These are phyloP conservation scores for Thunnus thynnus DNA, from an alignment of 2,113 vertebrate species.

Conservation along the genomic window DNA sequence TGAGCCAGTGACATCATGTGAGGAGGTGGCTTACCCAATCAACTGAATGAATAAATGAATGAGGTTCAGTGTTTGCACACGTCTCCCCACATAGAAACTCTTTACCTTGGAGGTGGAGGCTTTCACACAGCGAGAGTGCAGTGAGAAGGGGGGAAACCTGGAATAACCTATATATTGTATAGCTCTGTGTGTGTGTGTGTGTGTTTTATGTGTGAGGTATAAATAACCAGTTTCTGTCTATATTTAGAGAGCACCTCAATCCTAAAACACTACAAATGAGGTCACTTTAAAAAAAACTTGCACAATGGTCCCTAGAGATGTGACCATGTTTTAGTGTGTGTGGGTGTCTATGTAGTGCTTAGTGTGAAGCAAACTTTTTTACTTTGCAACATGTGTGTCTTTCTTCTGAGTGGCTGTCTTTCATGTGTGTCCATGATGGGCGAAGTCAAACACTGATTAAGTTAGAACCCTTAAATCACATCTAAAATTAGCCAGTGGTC, in stretches of 20 bases:
- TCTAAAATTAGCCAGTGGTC: slow-evolving; percentile 66
- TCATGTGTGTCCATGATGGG: neutral
- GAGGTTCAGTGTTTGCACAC: slow-evolving; percentile 33
- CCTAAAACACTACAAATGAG: slow-evolving; percentile 24
- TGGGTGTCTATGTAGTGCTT: neutral
- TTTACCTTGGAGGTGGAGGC: slow-evolving; percentile 47
- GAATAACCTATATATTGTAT: slow-evolving; percentile 15
- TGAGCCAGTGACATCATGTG: slow-evolving; percentile 68
- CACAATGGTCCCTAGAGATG: slow-evolving; percentile 1
- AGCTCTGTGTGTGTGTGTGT: neutral
- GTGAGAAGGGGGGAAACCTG: neutral
- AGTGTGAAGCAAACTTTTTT: neutral
- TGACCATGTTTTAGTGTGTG: neutral
- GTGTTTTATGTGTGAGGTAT: neutral
- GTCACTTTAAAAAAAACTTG: slow-evolving; percentile 3
- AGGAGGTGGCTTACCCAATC: slow-evolving; percentile 60
- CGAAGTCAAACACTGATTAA: slow-evolving; percentile 37
- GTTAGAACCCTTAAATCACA: slow-evolving; percentile 35
- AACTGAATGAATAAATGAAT: slow-evolving; percentile 49
- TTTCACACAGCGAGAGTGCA: slow-evolving; percentile 21
- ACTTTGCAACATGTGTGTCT: neutral
- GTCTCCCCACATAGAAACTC: slow-evolving; percentile 46
- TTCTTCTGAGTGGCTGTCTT: neutral
- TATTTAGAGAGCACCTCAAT: slow-evolving; percentile 34
- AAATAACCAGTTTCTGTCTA: slow-evolving; percentile 39